Conservation (phyloP, 2,797 vertebrate species). For the Etheostoma nigrum region DNA sequence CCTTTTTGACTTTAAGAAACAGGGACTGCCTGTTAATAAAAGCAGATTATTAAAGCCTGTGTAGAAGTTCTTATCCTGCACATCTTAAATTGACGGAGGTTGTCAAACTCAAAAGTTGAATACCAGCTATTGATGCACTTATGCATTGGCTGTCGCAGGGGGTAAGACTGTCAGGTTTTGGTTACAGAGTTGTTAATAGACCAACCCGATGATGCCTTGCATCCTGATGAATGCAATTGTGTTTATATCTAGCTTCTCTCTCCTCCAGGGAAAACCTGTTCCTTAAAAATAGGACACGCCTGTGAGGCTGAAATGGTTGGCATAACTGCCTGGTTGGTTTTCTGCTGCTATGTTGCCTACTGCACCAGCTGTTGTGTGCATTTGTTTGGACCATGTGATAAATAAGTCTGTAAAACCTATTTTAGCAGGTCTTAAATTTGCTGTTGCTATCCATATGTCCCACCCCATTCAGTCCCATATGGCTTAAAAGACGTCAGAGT, state of each 20-base stretch:
- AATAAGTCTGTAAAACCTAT: slow-evolving; percentile 61
- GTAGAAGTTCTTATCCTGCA: background rate
- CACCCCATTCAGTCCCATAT: slow-evolving; percentile 25
- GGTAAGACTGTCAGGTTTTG: background rate
- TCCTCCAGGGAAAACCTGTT: slow-evolving; percentile 43
- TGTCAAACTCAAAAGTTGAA: slow-evolving; percentile 4
- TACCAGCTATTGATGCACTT: background rate
- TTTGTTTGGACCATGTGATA: slow-evolving; percentile 57
- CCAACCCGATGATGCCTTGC: background rate
- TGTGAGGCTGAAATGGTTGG: slow-evolving; percentile 50
- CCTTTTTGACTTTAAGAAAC: background rate
- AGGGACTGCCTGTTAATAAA: background rate
- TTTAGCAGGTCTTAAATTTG: slow-evolving; percentile 49
- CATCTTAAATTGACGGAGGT: background rate
- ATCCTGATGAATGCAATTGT: slow-evolving; percentile 26
- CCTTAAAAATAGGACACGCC: slow-evolving; percentile 67
- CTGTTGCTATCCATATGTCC: slow-evolving; percentile 50
- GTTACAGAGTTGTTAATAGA: background rate
- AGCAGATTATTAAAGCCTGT: background rate
- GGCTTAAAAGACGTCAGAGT: slow-evolving; percentile 41
- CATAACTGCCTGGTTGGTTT: slow-evolving; percentile 53
- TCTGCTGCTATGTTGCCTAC: slow-evolving; percentile 43
- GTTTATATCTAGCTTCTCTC: slow-evolving; percentile 28
- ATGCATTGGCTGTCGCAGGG: background rate
- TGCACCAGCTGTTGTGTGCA: slow-evolving; percentile 60